Evolutionary conservation across 2,888 invertebrate species (phyloP), one percentile per base, ranked within the genome.

Genomic region (Rhabditoides inermis): DNA sequence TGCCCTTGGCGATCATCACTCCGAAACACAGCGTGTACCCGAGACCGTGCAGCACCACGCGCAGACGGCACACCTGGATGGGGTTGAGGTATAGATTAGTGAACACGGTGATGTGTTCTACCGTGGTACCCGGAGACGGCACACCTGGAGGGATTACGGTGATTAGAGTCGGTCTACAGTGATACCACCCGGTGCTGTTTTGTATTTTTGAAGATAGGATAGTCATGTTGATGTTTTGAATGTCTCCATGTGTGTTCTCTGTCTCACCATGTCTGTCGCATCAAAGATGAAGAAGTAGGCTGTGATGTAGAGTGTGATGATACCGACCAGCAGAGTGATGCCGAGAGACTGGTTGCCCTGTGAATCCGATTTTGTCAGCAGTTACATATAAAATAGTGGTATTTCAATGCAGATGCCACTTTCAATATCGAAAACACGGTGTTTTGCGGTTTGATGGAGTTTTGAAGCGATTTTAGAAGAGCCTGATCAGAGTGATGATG

Each of bases 341-440:
- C 75, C 75, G n/a, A 75, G 60, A 6, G 70, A 69, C 51, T 75
- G 75, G 56, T 74, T 74, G 40, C 75, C 69, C 37, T 51, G 42
- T 7, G 52, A n/a, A n/a, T n/a, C n/a, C n/a, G n/a, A n/a, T n/a
- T n/a, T n/a, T n/a, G n/a, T n/a, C n/a, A n/a, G n/a, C n/a, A n/a
- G n/a, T n/a, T n/a, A n/a, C n/a, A n/a, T n/a, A n/a, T n/a, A n/a
- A n/a, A n/a, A n/a, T n/a, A n/a, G n/a, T n/a, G n/a, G n/a, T n/a
- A n/a, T n/a, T n/a, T n/a, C n/a, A n/a, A n/a, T n/a, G n/a, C n/a
- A n/a, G n/a, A n/a, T n/a, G n/a, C n/a, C n/a, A n/a, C n/a, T n/a
- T n/a, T n/a, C n/a, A n/a, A n/a, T n/a, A n/a, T n/a, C n/a, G n/a
- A n/a, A n/a, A n/a, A n/a, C n/a, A n/a, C n/a, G n/a, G n/a, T n/a